phyloP scores from a whole-genome alignment of 2,113 vertebrate species.

The Spea bombifrons region DNA sequence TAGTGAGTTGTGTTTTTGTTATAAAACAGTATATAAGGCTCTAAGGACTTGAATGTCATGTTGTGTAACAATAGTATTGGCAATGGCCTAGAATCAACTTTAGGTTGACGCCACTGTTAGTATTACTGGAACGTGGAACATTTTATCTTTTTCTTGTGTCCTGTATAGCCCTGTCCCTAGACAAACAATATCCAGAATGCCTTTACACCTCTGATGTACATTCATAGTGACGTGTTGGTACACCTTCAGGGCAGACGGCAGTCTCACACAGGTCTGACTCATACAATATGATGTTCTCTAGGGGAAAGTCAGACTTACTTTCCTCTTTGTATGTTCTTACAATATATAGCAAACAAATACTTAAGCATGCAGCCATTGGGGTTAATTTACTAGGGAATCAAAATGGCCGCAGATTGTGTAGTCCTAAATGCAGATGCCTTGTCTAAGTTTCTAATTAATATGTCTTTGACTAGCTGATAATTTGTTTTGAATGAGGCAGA shows the following conservation, averaged over 20 bases:
- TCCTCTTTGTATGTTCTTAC: not conserved
- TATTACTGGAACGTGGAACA: constrained; percentile 19
- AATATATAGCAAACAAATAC: too few relatives aligned
- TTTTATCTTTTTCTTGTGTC: constrained; percentile 28
- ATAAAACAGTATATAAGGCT: constrained; percentile 22
- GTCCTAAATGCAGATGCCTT: too few relatives aligned
- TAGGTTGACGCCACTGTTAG: constrained; percentile 23
- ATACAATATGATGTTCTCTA: constrained; percentile 6
- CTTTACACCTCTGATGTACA: constrained; percentile 43
- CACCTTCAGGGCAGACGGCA: constrained; percentile 24
- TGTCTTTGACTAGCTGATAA: too few relatives aligned
- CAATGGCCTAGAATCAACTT: constrained; percentile 35
- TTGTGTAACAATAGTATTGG: constrained; percentile 34
- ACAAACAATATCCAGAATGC: constrained; percentile 21
- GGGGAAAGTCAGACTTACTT: not conserved
- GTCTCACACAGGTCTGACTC: constrained; percentile 15
- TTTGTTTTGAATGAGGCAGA: too few relatives aligned
- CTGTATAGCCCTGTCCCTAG: constrained; percentile 27
- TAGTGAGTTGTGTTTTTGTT: not conserved
- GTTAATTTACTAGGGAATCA: too few relatives aligned
- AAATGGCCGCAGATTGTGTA: too few relatives aligned
- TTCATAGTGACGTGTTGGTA: constrained; percentile 29
- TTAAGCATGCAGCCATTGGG: too few relatives aligned
- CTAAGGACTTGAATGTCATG: constrained; percentile 28
- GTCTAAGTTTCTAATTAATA: too few relatives aligned